A percentile compares a stretch with the other conserved stretches of the same genome.
Evolutionary conservation across 2,797 vertebrate species (phyloP).

Genomic region (Poeciliopsis paucimaculata): DNA sequence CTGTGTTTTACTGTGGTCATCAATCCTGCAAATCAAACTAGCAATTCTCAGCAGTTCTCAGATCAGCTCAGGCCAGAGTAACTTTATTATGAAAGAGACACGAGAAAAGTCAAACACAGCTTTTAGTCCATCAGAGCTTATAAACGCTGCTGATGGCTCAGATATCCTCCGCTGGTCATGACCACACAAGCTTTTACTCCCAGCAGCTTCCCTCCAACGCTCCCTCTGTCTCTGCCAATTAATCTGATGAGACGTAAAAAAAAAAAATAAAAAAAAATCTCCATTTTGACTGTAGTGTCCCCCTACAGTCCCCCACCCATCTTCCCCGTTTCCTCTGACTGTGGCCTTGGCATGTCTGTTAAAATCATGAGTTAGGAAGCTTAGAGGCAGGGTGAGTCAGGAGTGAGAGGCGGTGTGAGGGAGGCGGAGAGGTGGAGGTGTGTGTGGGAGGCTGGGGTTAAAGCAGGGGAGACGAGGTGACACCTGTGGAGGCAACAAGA

Average conservation of each 20-base stretch:
- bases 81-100: slow-evolving; percentile 68
- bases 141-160: slow-evolving; percentile 60
- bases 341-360: slow-evolving; percentile 64
- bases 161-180: slow-evolving; percentile 59
- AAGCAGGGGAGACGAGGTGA: slow-evolving; percentile 28
- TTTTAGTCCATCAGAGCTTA: slow-evolving; percentile 61
- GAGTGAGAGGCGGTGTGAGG: slow-evolving; percentile 42
- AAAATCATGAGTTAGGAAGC: slow-evolving; percentile 74
- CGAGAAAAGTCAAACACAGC: slow-evolving; percentile 28
- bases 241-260: slow-evolving; percentile 20
- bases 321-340: slow-evolving; percentile 26
- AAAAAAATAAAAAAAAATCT: slow-evolving; percentile 18
- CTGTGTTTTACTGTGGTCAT: slow-evolving; percentile 44
- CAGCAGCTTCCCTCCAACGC: slow-evolving; percentile 2
- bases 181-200: slow-evolving; percentile 40
- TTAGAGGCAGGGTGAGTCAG: slow-evolving; percentile 62
- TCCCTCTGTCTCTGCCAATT: slow-evolving; percentile 2
- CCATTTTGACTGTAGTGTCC: slow-evolving; percentile 1
- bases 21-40: slow-evolving; percentile 33
- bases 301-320: slow-evolving; percentile 9
- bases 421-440: slow-evolving; percentile 28
- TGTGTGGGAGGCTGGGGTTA: slow-evolving; percentile 4
- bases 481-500: slow-evolving; percentile 28
- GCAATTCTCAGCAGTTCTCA: slow-evolving; percentile 48
- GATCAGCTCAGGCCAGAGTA: slow-evolving; percentile 54